Base-by-base conservation (phyloP, 1,140 invertebrate genomes). In the Gerris buenoi region DNA sequence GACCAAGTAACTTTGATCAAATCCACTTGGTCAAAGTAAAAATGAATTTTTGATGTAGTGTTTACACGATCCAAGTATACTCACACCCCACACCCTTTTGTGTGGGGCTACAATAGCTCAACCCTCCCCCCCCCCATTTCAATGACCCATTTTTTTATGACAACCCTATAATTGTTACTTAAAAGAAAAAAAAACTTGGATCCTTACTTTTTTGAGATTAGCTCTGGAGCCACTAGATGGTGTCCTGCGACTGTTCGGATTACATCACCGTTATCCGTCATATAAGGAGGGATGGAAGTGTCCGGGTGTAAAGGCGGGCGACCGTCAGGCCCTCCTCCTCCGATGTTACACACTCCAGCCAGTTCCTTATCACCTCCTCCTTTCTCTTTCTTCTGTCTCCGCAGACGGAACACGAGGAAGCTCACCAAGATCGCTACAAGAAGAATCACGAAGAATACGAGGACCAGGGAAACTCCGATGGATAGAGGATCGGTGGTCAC, bases 361-460 rank as follows among this genome's bases (percentile, higher is more conserved):
- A 85, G 85, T 76, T 87, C 85, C 71, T 72, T 72, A 5, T 69
- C 29, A 29, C 68, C 83, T 27, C 82, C 83, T 64, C 81, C 82
- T 75, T 92, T 93, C 73, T 94, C 90, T 77, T 90, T 88, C 72
- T 86, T 88, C 74, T 92, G 89, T 22, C 89, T 86, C 15, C 91
- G 81, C 66, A 93, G 78, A 23, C 90, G 83, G 75, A 94, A 95
- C 10, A 95, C 90, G 1, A 95, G 82, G 74, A 95, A 95, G 63
- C 90, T 93, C 3, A 91, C 86, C 26, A 93, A 79, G 67, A 95
- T 93, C 1, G 91, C 91, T 5, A 94, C 85, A 23, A 95, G 81
- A 13, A 95, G 78, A 61, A 93, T 89, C 1, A 93, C 86, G 73
- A 97, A 95, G 78, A 97, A 97, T 2, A 95, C 89, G 60, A 97